phyloP scores from a whole-genome alignment of 2,888 invertebrate genomes.

The Eristalis tenax region DNA sequence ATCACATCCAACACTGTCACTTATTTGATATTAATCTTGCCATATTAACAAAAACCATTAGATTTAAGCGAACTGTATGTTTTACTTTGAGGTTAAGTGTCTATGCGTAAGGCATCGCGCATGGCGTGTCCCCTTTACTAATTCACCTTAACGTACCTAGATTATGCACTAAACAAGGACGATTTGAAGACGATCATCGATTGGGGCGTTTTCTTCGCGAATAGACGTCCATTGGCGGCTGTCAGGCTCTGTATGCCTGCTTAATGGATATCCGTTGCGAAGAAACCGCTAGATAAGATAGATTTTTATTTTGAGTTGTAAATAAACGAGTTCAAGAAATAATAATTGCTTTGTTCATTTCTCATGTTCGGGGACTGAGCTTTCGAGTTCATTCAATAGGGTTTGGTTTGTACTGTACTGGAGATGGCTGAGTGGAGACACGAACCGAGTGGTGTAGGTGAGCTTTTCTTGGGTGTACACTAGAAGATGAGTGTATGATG shows the following conservation, averaged over 20 bases:
- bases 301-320: slow-evolving; percentile 51
- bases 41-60: slow-evolving; percentile 79
- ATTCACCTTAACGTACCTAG: slow-evolving; percentile 38
- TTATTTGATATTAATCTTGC: slow-evolving; percentile 79
- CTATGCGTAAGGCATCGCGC: not conserved
- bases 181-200: slow-evolving; percentile 6
- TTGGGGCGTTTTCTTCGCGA: slow-evolving; percentile 76
- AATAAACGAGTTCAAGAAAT: slow-evolving; percentile 65
- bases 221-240: slow-evolving; percentile 78
- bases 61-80: slow-evolving; percentile 36
- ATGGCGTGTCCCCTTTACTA: slow-evolving; percentile 11
- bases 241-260: slow-evolving; percentile 15
- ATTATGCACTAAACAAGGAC: slow-evolving; percentile 37
- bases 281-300: slow-evolving; percentile 79
- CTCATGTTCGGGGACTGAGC: not conserved
- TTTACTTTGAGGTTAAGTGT: slow-evolving; percentile 8
- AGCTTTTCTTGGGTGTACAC: not conserved
- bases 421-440: not conserved
- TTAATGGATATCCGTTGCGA: slow-evolving; percentile 79
- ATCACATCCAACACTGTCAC: slow-evolving; percentile 56
- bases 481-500: not conserved
- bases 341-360: not conserved
- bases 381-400: not conserved
- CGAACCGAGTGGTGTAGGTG: not conserved
- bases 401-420: slow-evolving; percentile 30